Evolutionary conservation across 35 echinoderm and acorn worm genomes (phyloP), one percentile per base, ranked within the genome.

Genomic region (Lytechinus pictus): DNA sequence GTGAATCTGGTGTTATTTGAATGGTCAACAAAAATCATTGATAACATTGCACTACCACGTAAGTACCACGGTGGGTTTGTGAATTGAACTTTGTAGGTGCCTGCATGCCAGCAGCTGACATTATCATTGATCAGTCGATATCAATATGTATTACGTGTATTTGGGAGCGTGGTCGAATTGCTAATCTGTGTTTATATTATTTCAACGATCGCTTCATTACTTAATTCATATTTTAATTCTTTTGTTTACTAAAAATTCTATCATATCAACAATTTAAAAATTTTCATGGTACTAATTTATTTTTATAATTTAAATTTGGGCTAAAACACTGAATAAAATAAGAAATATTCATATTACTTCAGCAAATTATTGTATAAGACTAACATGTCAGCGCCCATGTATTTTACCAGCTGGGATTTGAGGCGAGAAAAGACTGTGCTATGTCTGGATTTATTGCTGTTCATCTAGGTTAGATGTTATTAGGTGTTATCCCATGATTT

Each of bases 361-460:
- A 44, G 1, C 52, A 52, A 44, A 57, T 4, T 93, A 28, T 4
- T 24, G 21, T 54, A 93, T 19, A 28, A 57, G 92, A 27, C 92
- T 93, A 93, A 93, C 86, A 95, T 95, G 95, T 87, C 95, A 89
- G 86, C 95, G 52, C 87, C 86, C 95, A 90, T 53, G 86, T 13
- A 16, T 12, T 44, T 90, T 3, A 90, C 28, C 0, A 11, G 16
- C 52, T 8, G 24, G 88, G 52, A 9, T 44, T 1, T 52, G 56
- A 9, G 9, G 13, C 56, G 13, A 13, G 13, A 28, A 52, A 11
- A 27, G 61, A 19, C 61, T 79, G 28, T 44, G 27, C 53, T 86
- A 95, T 54, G 52, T 61, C 94, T 9, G 94, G 94, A 86, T 95
- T 95, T 54, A 57, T 95, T 54, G 86, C 86, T 56, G 87, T 95